phyloP scores from a whole-genome alignment of 2,888 invertebrate species.

The Tubiluchus corallicola region DNA sequence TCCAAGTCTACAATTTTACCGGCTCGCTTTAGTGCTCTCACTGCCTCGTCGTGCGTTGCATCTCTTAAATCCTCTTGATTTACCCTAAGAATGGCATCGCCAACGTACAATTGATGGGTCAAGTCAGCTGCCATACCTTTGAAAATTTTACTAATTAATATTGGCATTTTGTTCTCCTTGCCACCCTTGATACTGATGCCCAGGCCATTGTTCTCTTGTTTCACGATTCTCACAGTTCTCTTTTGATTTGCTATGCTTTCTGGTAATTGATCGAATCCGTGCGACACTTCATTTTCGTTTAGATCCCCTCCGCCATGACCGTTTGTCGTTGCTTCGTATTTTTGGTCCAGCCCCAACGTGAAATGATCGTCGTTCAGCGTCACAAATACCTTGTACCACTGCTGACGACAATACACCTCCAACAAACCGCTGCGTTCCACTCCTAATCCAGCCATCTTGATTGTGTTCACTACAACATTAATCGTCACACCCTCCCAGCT shows the following conservation, averaged over 20 bases:
- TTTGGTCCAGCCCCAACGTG: constrained; percentile 64
- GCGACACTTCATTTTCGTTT: constrained; percentile 15
- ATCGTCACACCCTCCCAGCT: too few relatives aligned
- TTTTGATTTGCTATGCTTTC: constrained; percentile 80
- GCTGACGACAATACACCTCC: constrained; percentile 75
- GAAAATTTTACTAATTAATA: constrained; percentile 95
- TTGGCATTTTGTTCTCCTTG: constrained; percentile 97
- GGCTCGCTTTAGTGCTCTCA: constrained; percentile 84
- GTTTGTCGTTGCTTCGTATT: constrained; percentile 26
- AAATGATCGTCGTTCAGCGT: constrained; percentile 78
- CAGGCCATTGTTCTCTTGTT: constrained; percentile 91
- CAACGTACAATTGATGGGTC: constrained; percentile 91
- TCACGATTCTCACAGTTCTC: constrained; percentile 78
- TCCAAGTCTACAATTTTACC: constrained; percentile 93
- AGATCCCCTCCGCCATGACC: constrained; percentile 11
- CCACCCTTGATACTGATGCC: constrained; percentile 99
- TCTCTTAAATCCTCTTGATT: constrained; percentile 91
- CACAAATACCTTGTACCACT: constrained; percentile 81
- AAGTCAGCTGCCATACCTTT: constrained; percentile 88
- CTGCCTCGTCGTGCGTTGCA: constrained; percentile 97
- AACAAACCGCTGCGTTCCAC: constrained; percentile 52
- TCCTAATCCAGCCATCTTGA: constrained; percentile 20
- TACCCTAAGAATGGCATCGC: constrained; percentile 91
- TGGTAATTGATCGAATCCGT: constrained; percentile 37
- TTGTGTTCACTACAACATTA: too few relatives aligned